Evolutionary conservation across 1,140 invertebrate genomes (phyloP).

Genomic region (Orius laevigatus): DNA sequence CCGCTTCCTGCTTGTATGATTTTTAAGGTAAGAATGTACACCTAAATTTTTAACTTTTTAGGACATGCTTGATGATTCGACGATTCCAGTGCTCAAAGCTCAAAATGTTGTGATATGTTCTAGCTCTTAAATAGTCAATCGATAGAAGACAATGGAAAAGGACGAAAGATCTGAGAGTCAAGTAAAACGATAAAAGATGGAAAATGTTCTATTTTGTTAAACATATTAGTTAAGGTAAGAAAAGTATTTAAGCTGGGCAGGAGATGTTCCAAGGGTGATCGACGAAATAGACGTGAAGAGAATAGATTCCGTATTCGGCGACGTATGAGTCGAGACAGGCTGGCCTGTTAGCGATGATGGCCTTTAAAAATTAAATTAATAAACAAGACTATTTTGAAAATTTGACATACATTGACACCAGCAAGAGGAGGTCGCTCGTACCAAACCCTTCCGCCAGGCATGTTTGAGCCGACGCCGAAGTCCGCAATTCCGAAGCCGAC

Average conservation of each 20-base stretch:
- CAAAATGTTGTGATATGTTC: too few species aligned
- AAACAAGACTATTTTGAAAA: background rate
- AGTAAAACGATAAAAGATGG: too few species aligned
- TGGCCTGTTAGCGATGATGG: conserved; percentile 26
- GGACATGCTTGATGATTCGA: too few species aligned
- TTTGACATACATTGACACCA: conserved; percentile 4
- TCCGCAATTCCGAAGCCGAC: conserved; percentile 12
- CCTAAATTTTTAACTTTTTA: too few species aligned
- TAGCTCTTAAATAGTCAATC: too few species aligned
- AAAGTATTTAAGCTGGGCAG: background rate
- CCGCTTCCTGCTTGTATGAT: too few species aligned
- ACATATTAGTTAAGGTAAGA: too few species aligned
- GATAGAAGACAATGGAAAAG: too few species aligned
- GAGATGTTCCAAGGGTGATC: conserved; percentile 26
- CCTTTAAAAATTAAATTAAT: conserved; percentile 20
- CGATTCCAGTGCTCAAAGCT: too few species aligned
- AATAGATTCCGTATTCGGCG: conserved; percentile 25
- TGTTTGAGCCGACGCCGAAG: conserved; percentile 1
- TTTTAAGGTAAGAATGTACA: too few species aligned
- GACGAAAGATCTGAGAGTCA: too few species aligned
- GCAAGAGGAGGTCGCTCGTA: conserved; percentile 3
- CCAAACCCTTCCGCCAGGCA: conserved; percentile 3
- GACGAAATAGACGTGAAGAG: conserved; percentile 31
- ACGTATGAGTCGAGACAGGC: conserved; percentile 26
- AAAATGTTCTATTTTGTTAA: too few species aligned